Base-by-base conservation (phyloP, 2,888 invertebrate genomes). In the Brachycybe producta region DNA sequence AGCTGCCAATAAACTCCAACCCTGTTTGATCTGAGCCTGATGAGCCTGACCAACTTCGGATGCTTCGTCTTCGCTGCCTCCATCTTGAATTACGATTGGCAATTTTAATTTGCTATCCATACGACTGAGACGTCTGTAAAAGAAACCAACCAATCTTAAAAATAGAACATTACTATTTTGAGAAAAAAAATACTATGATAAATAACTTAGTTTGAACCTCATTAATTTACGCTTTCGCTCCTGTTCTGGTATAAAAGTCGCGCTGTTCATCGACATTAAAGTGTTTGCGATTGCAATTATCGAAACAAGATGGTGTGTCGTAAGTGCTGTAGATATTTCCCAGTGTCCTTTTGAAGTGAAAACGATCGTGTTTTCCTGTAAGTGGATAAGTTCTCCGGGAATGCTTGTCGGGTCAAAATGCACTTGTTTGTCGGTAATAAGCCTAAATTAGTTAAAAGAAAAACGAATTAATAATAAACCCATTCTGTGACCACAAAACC, bases 231-330 rank as follows among this genome's bases (percentile, higher is more conserved):
- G 55, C 45, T 56, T 57, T 34, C 57, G 42, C 45, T 61, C 61
- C 24, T 58, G 58, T 41, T 61, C 61, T 2, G 86, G 84, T 55
- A 90, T 79, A 67, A 95, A 92, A 35, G 88, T 86, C 28, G 92
- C 90, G 61, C 88, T 90, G 65, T 84, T 88, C 90, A 97, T 94
- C 1, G 92, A 88, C 91, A 97, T 91, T 44, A 98, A 75, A 0
- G 97, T 97, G 69, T 98, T 94, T 44, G 95, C 86, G 51, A 95
- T 75, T 1, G 95, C 84, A 47, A 97, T 90, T 55, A 97, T 82
- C 48, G 94, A 84, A 57, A 98, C 73, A 54, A 98, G 75, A 67
- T 98, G 98, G 70, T 92, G 91, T 15, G 94, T 95, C 1, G 95
- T 95, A 26, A 97, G 70, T 0, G 91, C 88, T 1, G 87, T 87